Percentiles rank a stretch among this genome's conserved stretches.
Conservation (phyloP, 2,888 invertebrate genomes). For the Arctia plantaginis region DNA sequence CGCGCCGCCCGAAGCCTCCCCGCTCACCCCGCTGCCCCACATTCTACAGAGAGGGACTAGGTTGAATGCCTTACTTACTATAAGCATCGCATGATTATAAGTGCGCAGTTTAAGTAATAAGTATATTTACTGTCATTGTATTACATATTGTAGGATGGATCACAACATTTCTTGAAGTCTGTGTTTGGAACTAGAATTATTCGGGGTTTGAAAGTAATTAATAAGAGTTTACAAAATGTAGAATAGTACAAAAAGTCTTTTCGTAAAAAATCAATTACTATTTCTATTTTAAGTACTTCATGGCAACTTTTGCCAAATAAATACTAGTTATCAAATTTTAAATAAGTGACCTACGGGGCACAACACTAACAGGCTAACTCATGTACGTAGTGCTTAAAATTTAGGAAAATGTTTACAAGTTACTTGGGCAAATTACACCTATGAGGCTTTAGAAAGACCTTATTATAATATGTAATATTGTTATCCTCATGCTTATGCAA, state of each 20-base stretch:
- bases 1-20: slow-evolving; percentile 60
- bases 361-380: too few species aligned
- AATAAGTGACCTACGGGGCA: too few species aligned
- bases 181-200: neutral
- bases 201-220: neutral
- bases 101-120: neutral
- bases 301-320: too few species aligned
- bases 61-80: slow-evolving; percentile 9
- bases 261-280: neutral
- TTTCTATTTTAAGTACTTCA: too few species aligned
- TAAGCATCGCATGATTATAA: neutral
- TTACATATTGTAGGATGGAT: neutral
- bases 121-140: neutral
- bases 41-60: slow-evolving; percentile 68
- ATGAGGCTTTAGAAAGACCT: too few species aligned
- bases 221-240: neutral
- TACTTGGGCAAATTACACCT: too few species aligned
- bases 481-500: too few species aligned
- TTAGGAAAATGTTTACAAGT: too few species aligned
- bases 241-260: neutral
- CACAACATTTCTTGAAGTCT: neutral
- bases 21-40: slow-evolving; percentile 67
- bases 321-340: too few species aligned
- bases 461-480: too few species aligned
- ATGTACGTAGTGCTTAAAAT: too few species aligned